Conservation (phyloP, 2,888 invertebrate genomes). For the Phragmatobia fuliginosa region DNA sequence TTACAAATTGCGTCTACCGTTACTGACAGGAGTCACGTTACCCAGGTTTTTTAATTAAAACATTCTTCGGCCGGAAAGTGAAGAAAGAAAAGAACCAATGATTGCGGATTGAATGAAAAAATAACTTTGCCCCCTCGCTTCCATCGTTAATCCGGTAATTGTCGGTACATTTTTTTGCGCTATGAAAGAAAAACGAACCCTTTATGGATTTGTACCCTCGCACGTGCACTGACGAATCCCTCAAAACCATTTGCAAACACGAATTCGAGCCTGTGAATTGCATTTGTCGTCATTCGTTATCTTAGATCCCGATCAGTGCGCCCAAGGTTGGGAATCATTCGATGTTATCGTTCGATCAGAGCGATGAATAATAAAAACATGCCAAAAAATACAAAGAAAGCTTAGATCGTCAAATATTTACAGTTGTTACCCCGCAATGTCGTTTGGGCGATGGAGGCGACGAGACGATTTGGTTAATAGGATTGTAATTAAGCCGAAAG, state of each 20-base stretch:
- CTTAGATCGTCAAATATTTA: conserved; percentile 61
- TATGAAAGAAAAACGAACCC: conserved; percentile 73
- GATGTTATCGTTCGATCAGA: conserved; percentile 53
- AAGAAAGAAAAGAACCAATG: conserved; percentile 67
- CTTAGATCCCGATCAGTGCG: conserved; percentile 51
- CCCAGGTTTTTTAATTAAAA: conserved; percentile 71
- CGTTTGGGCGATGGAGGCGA: conserved; percentile 62
- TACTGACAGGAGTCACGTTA: conserved; percentile 45
- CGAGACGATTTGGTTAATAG: conserved; percentile 74
- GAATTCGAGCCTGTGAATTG: conserved; percentile 61
- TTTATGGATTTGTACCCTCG: conserved; percentile 78
- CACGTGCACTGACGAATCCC: conserved; percentile 75
- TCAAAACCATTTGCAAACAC: conserved; percentile 71
- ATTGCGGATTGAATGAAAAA: conserved; percentile 63
- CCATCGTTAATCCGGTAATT: conserved; percentile 82
- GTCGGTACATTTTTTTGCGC: conserved; percentile 73
- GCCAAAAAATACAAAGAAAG: conserved; percentile 55
- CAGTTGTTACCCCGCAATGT: conserved; percentile 59
- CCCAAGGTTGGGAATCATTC: conserved; percentile 54
- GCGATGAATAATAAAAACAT: conserved; percentile 57
- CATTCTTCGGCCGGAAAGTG: conserved; percentile 64
- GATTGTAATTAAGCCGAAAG: conserved; percentile 75
- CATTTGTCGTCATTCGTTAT: conserved; percentile 70
- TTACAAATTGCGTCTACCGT: conserved; percentile 58
- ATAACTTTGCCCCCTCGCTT: conserved; percentile 64